Conservation (phyloP, 2,888 invertebrate species). For the Sepioteuthis lessoniana region DNA sequence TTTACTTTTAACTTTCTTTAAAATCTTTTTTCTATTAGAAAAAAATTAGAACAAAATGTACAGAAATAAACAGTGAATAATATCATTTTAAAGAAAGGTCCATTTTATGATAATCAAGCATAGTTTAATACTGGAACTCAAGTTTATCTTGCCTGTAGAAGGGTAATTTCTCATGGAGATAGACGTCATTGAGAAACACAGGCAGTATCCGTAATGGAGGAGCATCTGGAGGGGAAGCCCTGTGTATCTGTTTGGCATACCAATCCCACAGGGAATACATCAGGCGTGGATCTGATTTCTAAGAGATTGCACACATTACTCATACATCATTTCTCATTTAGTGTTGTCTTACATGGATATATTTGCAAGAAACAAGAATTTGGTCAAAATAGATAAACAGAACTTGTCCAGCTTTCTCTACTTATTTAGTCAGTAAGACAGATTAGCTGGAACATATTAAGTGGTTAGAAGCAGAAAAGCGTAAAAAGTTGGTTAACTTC, state of each 20-base stretch:
- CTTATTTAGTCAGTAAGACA: background rate
- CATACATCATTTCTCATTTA: slow-evolving; percentile 17
- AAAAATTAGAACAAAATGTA: background rate
- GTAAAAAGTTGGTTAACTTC: background rate
- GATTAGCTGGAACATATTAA: background rate
- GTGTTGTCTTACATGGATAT: background rate
- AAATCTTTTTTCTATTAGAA: background rate
- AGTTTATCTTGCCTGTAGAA: background rate
- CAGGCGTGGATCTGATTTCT: background rate
- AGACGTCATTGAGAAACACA: background rate
- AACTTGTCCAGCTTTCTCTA: background rate
- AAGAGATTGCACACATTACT: background rate
- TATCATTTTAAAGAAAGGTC: background rate
- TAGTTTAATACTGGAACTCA: background rate
- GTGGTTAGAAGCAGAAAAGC: background rate
- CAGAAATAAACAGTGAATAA: background rate
- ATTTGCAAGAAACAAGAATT: background rate
- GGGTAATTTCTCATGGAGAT: slow-evolving; percentile 18
- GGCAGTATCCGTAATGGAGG: too few species aligned
- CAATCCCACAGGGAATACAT: background rate
- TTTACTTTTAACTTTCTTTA: background rate
- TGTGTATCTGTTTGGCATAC: background rate
- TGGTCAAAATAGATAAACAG: background rate
- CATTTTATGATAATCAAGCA: background rate
- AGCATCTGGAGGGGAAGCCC: background rate